Percentiles rank a stretch among this genome's conserved stretches.
These are phyloP conservation scores for Chloroceryle inda DNA, from an alignment of 2,797 vertebrate species.

Conservation along the genomic window DNA sequence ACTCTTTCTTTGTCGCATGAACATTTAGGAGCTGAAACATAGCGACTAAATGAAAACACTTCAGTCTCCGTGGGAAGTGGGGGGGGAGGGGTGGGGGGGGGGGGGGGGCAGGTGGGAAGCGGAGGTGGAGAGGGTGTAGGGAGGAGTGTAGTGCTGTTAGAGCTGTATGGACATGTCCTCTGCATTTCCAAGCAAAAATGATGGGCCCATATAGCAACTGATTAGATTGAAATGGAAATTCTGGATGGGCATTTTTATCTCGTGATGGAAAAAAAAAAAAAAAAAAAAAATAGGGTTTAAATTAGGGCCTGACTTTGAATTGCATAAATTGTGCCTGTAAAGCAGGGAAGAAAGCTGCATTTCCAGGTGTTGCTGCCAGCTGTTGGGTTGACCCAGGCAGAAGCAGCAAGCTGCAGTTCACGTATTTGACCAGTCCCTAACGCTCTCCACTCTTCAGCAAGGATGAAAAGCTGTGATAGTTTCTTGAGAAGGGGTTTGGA, in stretches of 20 bases:
- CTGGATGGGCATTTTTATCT: conserved; percentile 1
- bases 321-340: neutral
- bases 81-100: too few species aligned
- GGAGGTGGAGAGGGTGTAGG: conserved; percentile 63
- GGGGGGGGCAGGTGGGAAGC: conserved; percentile 26
- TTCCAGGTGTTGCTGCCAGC: neutral
- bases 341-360: neutral
- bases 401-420: neutral
- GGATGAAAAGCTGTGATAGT: neutral
- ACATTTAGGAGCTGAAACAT: too few species aligned
- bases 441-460: neutral
- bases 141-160: conserved; percentile 6
- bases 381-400: neutral
- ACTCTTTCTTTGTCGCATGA: too few species aligned
- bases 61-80: too few species aligned
- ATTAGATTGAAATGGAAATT: conserved; percentile 45
- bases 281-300: neutral
- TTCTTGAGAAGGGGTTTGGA: neutral
- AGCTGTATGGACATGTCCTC: conserved; percentile 45
- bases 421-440: neutral
- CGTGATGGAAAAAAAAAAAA: neutral
- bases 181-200: conserved; percentile 8
- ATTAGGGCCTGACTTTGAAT: neutral
- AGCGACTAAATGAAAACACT: too few species aligned
- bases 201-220: conserved; percentile 4